Conservation (phyloP, 1,140 invertebrate species). For the Drosophila mayri region DNA sequence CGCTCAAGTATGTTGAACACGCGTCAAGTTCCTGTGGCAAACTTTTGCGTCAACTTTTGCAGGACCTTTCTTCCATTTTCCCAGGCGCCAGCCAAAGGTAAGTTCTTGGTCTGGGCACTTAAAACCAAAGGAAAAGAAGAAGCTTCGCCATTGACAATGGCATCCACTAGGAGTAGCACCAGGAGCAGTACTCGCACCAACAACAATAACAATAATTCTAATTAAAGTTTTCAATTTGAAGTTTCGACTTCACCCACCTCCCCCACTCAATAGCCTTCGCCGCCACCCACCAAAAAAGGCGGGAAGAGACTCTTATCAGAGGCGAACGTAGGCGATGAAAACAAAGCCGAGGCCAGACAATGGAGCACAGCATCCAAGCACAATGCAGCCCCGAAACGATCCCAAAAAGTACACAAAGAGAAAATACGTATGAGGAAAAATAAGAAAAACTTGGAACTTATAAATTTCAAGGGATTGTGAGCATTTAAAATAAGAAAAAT, state of each 20-base stretch:
- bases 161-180: constrained; percentile 35
- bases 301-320: constrained; percentile 65
- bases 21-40: constrained; percentile 79
- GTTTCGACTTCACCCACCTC: constrained; percentile 50
- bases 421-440: neutral
- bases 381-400: constrained; percentile 45
- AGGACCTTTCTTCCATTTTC: constrained; percentile 5
- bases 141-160: constrained; percentile 67
- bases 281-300: constrained; percentile 20
- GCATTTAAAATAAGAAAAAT: neutral
- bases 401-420: constrained; percentile 12
- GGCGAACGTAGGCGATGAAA: constrained; percentile 58
- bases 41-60: constrained; percentile 79
- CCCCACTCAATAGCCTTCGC: neutral
- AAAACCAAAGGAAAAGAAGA: constrained; percentile 29
- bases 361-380: constrained; percentile 47
- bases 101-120: constrained; percentile 64
- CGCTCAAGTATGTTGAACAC: constrained; percentile 83
- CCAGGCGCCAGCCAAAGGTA: constrained; percentile 46
- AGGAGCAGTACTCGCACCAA: constrained; percentile 25
- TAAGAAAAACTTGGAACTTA: accelerated
- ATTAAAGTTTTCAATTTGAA: constrained; percentile 84
- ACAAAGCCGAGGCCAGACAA: constrained; percentile 68
- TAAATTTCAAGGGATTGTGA: neutral
- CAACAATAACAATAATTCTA: constrained; percentile 78